These are phyloP conservation scores for Gallinago paraguaiae DNA, from an alignment of 2,113 vertebrate species.

Conservation along the genomic window DNA sequence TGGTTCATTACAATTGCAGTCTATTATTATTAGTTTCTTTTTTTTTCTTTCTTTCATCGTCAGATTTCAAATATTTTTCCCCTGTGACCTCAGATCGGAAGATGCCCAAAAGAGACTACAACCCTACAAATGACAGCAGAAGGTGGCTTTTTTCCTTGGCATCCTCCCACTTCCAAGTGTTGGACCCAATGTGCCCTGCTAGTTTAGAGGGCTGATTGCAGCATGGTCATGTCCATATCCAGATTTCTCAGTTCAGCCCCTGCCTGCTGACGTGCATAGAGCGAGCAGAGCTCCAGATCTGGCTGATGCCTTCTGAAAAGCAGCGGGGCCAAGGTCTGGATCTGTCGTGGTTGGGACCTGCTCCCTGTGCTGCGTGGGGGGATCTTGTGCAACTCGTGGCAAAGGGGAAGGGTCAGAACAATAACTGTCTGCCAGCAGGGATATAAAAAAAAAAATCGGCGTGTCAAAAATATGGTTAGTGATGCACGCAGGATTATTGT, in stretches of 20 bases:
- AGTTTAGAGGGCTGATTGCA: neutral
- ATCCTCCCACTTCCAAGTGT: neutral
- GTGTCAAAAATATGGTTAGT: neutral
- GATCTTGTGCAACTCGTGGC: neutral
- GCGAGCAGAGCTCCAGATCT: neutral
- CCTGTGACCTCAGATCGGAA: neutral
- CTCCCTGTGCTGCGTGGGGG: neutral
- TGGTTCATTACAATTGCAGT: neutral
- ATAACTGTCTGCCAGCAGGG: neutral
- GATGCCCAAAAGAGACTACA: neutral
- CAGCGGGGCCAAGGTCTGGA: neutral
- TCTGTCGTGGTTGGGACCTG: neutral
- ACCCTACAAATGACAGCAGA: neutral
- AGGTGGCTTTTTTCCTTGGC: neutral
- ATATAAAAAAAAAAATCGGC: neutral
- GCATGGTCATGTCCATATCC: neutral
- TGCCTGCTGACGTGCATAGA: neutral
- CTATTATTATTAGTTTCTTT: neutral
- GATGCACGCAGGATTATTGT: neutral
- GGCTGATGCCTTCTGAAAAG: neutral
- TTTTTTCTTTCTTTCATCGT: neutral
- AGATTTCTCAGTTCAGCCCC: neutral
- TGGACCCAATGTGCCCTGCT: neutral
- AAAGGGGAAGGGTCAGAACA: neutral
- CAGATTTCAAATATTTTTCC: neutral